Base-by-base conservation (phyloP, 2,888 invertebrate species). In the Microchrysa polita region DNA sequence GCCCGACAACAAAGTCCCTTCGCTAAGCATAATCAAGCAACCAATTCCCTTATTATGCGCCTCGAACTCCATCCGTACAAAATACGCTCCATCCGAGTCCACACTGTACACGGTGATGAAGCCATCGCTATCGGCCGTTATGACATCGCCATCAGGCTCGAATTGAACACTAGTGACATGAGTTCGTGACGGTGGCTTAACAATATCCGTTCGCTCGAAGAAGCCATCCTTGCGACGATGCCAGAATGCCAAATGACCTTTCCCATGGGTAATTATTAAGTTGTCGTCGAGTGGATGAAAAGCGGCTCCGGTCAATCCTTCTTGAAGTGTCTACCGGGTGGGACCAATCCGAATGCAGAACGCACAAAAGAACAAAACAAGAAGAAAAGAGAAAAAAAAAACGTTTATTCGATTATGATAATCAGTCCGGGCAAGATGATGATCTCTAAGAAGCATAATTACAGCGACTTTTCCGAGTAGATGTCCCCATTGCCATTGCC, bases 401-500 rank as follows among this genome's bases (percentile, higher is more conserved):
- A 34, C 27, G 7, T 34, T n/a, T 22, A 52, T 65, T 69, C n/a
- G 20, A 27, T 67, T 55, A 69, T 55, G 34, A 52, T 55, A 65
- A 27, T 44, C 52, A 34, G 23, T 40, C 27, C 18, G 44, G n/a
- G 27, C 1, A 14, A 48, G 2, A 44, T 57, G 2, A 44, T 57
- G 22, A 34, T 67, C 10, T 59, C 12, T 48, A n/a, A 48, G n/a
- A n/a, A n/a, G 48, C 4, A 48, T 48, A n/a, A 92, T 90, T 87
- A 96, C 96, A 77, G 95, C 94, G 69, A 96, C 95, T 91, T 95
- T 95, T 74, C 96, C 96, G 9, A 96, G 88, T n/a, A 96, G 87
- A 84, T 94, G 93, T 69, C 95, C 94, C 92, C 95, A 95, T 81
- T 95, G 94, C 96, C 96, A 96, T 80, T 96, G 95, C 96, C 96